Evolutionary conservation across 2,797 vertebrate species (phyloP).

Genomic region (Sardinella longiceps): DNA sequence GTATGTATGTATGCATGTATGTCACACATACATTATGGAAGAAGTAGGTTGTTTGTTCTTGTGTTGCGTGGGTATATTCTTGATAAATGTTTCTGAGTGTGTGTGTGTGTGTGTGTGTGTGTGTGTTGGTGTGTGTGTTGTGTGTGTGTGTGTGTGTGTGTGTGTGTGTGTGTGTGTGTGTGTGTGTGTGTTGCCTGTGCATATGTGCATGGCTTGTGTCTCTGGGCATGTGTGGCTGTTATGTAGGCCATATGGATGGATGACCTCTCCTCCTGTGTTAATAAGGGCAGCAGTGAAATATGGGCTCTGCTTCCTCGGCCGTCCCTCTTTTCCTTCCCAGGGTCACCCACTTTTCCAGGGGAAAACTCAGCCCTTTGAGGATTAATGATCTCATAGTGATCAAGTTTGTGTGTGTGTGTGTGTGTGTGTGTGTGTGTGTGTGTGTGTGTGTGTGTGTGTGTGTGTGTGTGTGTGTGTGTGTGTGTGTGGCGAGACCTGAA

Average conservation of each 20-base stretch:
- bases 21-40: not conserved
- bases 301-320: not conserved
- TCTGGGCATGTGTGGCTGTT: not conserved
- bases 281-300: conserved; percentile 14
- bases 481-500: not conserved
- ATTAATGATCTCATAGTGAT: conserved; percentile 14
- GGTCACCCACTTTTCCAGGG: conserved; percentile 20
- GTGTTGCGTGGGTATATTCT: not conserved
- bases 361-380: conserved; percentile 4
- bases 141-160: not conserved
- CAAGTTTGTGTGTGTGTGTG: not conserved
- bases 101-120: not conserved
- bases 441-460: not conserved
- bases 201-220: no score
- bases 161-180: not conserved
- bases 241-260: conserved; percentile 25
- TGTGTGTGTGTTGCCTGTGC: not conserved
- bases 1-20: not conserved
- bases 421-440: not conserved
- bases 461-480: not conserved
- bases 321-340: not conserved
- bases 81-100: not conserved
- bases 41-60: not conserved
- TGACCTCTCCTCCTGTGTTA: conserved; percentile 11
- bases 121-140: not conserved